A percentile compares a stretch with the other conserved stretches of the same genome.
phyloP scores from a whole-genome alignment of 2,113 vertebrate genomes.

The Amblyopsis rosae region DNA sequence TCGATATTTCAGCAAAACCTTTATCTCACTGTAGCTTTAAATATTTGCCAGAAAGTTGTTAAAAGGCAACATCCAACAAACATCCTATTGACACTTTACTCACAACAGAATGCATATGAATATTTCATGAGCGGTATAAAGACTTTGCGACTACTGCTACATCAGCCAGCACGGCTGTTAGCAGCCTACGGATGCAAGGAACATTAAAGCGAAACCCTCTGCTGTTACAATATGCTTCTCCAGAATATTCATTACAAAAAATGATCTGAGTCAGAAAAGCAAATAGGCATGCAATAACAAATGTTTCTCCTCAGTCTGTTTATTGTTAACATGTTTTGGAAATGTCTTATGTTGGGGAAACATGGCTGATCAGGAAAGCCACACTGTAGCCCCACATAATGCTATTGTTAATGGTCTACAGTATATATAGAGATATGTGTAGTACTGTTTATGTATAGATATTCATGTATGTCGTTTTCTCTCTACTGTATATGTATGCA shows the following conservation, averaged over 20 bases:
- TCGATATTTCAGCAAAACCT: slow-evolving; percentile 1
- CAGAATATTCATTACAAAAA: not conserved
- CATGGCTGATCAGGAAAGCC: not conserved
- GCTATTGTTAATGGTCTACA: too few species aligned
- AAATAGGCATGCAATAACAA: not conserved
- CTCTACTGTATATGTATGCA: too few species aligned
- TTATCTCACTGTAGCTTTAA: slow-evolving; percentile 30
- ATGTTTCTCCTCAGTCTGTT: not conserved
- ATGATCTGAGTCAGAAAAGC: not conserved
- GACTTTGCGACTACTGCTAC: slow-evolving; percentile 28
- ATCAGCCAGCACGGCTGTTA: slow-evolving; percentile 49
- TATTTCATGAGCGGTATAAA: slow-evolving; percentile 63
- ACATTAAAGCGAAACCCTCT: slow-evolving; percentile 52
- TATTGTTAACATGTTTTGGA: not conserved
- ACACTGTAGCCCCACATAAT: not conserved
- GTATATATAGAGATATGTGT: too few species aligned
- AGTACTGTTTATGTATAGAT: too few species aligned
- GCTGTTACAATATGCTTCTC: slow-evolving; percentile 10
- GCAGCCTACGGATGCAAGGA: slow-evolving; percentile 57
- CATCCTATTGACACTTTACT: slow-evolving; percentile 59
- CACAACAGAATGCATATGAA: slow-evolving; percentile 60
- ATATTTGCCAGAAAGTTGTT: slow-evolving; percentile 46
- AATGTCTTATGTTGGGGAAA: not conserved
- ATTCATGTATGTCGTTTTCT: too few species aligned
- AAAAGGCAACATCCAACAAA: slow-evolving; percentile 53